phyloP scores from a whole-genome alignment of 2,888 invertebrate genomes.

The Meandrusa payeni region DNA sequence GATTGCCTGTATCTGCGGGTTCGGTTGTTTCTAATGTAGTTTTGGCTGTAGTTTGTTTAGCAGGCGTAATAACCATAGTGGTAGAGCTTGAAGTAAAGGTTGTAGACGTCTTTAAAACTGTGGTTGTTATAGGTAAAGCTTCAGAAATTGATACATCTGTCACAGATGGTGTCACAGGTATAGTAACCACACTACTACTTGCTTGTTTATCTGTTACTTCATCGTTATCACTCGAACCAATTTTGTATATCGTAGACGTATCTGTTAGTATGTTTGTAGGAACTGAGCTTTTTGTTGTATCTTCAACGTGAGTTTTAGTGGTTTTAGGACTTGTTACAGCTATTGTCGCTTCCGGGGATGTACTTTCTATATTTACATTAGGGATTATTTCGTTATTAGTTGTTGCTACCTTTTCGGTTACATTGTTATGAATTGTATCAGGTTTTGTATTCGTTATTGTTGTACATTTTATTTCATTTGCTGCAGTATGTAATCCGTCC shows the following conservation, averaged over 20 bases:
- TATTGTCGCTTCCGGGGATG: not conserved
- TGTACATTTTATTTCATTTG: no score
- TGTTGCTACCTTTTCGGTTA: no score
- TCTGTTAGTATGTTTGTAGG: no score
- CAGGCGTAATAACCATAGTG: conserved; percentile 6
- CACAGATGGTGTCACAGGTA: not conserved
- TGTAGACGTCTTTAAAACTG: conserved; percentile 4
- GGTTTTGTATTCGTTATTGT: no score
- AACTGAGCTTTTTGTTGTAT: no score
- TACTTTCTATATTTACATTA: not conserved
- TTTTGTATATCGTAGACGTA: not conserved
- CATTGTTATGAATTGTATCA: no score
- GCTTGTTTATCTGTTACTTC: not conserved
- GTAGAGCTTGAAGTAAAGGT: conserved; percentile 11
- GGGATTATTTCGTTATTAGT: not conserved
- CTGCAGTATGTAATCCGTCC: no score
- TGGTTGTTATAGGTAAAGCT: not conserved
- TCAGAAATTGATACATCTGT: not conserved
- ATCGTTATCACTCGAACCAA: not conserved
- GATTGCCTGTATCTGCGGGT: conserved; percentile 25
- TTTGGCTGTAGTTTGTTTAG: not conserved
- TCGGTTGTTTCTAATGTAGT: not conserved
- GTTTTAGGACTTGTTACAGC: not conserved
- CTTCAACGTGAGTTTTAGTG: not conserved
- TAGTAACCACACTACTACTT: not conserved